Percentiles rank a stretch among this genome's conserved stretches.
These are phyloP conservation scores for Diarsia brunnea DNA, from an alignment of 2,888 invertebrate species.

Conservation along the genomic window DNA sequence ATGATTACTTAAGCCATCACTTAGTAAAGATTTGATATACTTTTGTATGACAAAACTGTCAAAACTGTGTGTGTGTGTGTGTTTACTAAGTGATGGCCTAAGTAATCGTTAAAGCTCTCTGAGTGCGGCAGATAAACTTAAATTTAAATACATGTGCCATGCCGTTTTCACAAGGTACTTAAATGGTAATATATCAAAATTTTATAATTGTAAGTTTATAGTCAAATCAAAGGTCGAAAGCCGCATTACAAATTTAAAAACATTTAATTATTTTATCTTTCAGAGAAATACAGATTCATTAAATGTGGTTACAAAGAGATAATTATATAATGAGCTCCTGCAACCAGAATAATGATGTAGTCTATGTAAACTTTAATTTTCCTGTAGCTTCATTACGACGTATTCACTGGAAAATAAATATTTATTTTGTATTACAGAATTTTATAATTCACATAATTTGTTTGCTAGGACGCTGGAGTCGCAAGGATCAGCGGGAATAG, in stretches of 20 bases:
- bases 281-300: slow-evolving; percentile 16
- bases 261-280: slow-evolving; percentile 27
- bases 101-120: no score
- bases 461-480: slow-evolving; percentile 5
- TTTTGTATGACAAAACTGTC: no score
- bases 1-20: no score
- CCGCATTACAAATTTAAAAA: slow-evolving; percentile 11
- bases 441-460: slow-evolving; percentile 14
- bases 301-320: slow-evolving; percentile 19
- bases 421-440: not conserved
- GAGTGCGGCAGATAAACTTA: no score
- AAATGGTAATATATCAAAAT: slow-evolving; percentile 19
- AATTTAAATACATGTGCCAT: no score
- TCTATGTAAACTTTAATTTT: slow-evolving; percentile 34
- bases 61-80: no score
- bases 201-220: not conserved
- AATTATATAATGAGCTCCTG: slow-evolving; percentile 33
- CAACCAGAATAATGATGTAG: slow-evolving; percentile 31
- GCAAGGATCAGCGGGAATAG: not conserved
- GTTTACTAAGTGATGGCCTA: no score
- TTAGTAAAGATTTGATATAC: no score
- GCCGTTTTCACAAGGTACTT: not conserved
- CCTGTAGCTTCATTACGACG: slow-evolving; percentile 7
- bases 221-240: slow-evolving; percentile 6
- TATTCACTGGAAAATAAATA: slow-evolving; percentile 26